These are phyloP conservation scores for Galerucella nymphaeae DNA, from an alignment of 2,888 invertebrate species.

Conservation along the genomic window DNA sequence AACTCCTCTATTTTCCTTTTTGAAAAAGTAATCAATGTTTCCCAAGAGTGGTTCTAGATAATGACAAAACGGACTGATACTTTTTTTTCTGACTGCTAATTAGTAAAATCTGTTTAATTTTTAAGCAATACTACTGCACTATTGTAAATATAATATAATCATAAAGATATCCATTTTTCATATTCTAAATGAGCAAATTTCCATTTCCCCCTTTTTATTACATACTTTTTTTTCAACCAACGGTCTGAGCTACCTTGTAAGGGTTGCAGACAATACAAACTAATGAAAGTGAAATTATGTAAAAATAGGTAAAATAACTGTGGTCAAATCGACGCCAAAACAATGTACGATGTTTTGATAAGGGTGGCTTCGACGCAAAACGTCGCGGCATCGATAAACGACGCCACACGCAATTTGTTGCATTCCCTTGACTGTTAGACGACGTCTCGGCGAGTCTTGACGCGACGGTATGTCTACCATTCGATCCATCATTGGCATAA, in stretches of 20 bases:
- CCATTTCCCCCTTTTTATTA: too few relatives aligned
- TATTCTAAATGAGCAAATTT: too few relatives aligned
- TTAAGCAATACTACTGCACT: too few relatives aligned
- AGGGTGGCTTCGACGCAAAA: conserved; percentile 12
- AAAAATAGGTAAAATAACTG: conserved; percentile 21
- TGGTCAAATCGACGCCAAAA: conserved; percentile 12
- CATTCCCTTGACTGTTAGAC: conserved; percentile 49
- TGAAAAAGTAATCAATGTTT: too few relatives aligned
- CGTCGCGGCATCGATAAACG: conserved; percentile 50
- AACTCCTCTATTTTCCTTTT: too few relatives aligned
- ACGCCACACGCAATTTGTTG: conserved; percentile 60
- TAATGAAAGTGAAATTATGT: conserved; percentile 33
- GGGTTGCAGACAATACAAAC: conserved; percentile 18
- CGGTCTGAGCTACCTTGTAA: not conserved
- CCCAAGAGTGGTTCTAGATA: too few relatives aligned
- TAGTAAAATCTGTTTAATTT: too few relatives aligned
- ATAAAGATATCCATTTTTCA: too few relatives aligned
- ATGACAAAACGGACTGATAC: too few relatives aligned
- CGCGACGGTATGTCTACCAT: not conserved
- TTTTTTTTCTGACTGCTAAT: too few relatives aligned
- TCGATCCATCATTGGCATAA: not conserved
- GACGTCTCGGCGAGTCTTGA: conserved; percentile 4
- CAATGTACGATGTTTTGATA: conserved; percentile 19
- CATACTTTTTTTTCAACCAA: too few relatives aligned
- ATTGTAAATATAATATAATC: too few relatives aligned